Base-by-base conservation (phyloP, 2,888 invertebrate species). In the Sturmia bella region DNA sequence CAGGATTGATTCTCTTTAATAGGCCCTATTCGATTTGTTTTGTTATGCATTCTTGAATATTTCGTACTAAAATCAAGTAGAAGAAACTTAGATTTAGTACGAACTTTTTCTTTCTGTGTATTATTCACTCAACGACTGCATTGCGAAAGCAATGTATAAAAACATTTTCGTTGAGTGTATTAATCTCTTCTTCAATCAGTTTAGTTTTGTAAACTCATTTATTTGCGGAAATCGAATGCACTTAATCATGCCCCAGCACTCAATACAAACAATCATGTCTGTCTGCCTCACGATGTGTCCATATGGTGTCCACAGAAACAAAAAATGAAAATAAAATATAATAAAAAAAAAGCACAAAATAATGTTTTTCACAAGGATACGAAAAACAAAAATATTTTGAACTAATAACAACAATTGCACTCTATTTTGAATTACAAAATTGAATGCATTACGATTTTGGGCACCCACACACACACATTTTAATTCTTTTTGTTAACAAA, bases 191-290 rank as follows among this genome's bases (percentile, higher is more conserved):
- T 15, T 52, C 37, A 13, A 72, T 59, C 64, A 54, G 57, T 70
- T 69, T 39, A 59, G 69, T 75, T 64, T 64, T 61, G 11, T 32
- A 70, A 82, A 74, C 74, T 82, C 74, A 50, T 82, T 82, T 82
- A 75, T 64, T 70, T 48, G 74, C 74, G 82, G 82, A 82, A 82
- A 82, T 82, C 74, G 66, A 82, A 70, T 75, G 82, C 82, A 82
- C 70, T 82, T 78, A 75, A 82, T 82, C 69, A 70, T 66, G 69
- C 27, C 81, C 27, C 81, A 43, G 45, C 72, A 61, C 73, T 79
- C 45, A 72, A 61, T 48, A 63, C 15, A 50, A 15, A 50, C 19
- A 27, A 56, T 21, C 69, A 37, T 70, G 19, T 37, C 32, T 57
- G 48, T 56, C 27, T 57, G 56, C n/a, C n/a, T n/a, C n/a, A n/a